Conservation (phyloP, 2,888 invertebrate species). For the Gerris lacustris region DNA sequence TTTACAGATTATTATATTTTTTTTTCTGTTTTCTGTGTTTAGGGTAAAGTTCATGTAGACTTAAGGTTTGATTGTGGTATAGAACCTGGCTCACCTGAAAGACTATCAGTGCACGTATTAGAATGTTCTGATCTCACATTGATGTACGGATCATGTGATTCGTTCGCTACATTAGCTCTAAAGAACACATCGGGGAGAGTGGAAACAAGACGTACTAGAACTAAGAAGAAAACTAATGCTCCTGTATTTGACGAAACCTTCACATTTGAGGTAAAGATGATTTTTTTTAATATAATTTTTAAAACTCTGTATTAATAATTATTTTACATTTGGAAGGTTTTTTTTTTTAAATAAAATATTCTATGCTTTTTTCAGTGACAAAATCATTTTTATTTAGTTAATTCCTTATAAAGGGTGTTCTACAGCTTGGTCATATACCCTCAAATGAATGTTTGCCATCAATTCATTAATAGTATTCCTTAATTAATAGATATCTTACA, state of each 20-base stretch:
- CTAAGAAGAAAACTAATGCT: slow-evolving; percentile 78
- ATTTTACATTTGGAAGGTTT: no score
- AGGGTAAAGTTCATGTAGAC: slow-evolving; percentile 69
- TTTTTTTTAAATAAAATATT: no score
- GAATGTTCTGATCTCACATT: slow-evolving; percentile 80
- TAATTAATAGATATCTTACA: no score
- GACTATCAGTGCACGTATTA: slow-evolving; percentile 44
- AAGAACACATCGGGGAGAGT: slow-evolving; percentile 68
- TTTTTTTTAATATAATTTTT: slow-evolving; percentile 11
- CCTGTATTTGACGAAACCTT: slow-evolving; percentile 82
- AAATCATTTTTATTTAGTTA: no score
- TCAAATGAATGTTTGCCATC: no score
- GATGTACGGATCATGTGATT: slow-evolving; percentile 83
- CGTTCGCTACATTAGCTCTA: slow-evolving; percentile 70
- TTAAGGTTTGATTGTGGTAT: slow-evolving; percentile 47
- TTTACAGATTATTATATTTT: no score
- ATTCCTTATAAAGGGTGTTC: no score
- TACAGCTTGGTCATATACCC: no score
- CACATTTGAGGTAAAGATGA: slow-evolving; percentile 51
- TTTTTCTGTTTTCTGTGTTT: slow-evolving; percentile 16
- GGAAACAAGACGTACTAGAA: slow-evolving; percentile 67
- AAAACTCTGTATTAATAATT: not conserved
- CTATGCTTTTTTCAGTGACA: no score
- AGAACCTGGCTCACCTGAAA: slow-evolving; percentile 23
- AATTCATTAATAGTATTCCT: no score